A percentile compares a stretch with the other conserved stretches of the same genome.
Conservation (phyloP, 30 jellyfish, hydroid and myxozoan species). For the Morbakka virulenta region DNA sequence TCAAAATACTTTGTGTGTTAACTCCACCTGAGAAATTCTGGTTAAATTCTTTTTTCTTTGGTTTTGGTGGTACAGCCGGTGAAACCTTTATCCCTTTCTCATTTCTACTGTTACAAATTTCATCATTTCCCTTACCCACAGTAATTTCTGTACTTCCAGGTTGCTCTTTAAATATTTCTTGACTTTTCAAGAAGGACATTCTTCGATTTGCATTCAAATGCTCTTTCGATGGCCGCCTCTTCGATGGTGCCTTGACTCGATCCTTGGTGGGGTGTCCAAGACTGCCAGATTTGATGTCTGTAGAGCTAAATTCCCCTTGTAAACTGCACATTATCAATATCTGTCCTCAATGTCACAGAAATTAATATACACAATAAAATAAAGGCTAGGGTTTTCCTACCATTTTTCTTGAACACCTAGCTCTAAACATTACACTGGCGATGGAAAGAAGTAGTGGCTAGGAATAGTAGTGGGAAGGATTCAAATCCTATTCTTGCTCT, state of each 20-base stretch:
- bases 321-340: too few species aligned
- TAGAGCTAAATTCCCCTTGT: too few species aligned
- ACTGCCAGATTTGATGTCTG: too few species aligned
- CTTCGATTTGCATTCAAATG: background rate
- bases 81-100: background rate
- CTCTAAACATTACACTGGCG: too few species aligned
- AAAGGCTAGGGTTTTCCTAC: too few species aligned
- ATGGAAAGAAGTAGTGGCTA: too few species aligned
- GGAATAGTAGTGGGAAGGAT: too few species aligned
- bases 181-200: background rate
- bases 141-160: background rate
- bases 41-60: background rate
- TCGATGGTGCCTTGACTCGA: background rate
- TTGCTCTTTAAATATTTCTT: background rate
- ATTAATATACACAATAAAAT: too few species aligned
- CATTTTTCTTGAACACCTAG: too few species aligned
- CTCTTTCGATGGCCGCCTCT: background rate
- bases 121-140: background rate
- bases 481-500: too few species aligned
- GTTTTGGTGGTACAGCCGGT: background rate
- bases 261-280: background rate
- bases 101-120: too few species aligned
- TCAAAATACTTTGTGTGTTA: background rate
- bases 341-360: too few species aligned
- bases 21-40: background rate